These are phyloP conservation scores for Botia kubotai DNA, from an alignment of 2,797 vertebrate genomes.

Conservation along the genomic window DNA sequence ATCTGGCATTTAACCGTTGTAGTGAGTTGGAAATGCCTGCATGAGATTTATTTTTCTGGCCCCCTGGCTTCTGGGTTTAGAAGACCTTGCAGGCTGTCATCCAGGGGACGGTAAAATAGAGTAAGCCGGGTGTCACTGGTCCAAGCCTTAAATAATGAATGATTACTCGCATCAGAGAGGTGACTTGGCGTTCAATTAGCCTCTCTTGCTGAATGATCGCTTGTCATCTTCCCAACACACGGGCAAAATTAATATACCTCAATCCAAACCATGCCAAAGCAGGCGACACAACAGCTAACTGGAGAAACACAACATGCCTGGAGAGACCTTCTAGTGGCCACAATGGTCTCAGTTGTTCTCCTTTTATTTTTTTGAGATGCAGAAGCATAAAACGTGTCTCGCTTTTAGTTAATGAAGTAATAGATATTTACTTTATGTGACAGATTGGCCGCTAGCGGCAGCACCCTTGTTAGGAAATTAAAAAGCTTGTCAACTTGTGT, in stretches of 20 bases:
- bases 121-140: conserved; percentile 70
- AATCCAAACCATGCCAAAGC: conserved; percentile 83
- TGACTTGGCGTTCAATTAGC: conserved; percentile 92
- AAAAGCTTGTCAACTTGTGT: conserved; percentile 88
- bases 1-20: not conserved
- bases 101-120: conserved; percentile 69
- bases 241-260: conserved; percentile 88
- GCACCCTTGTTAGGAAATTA: conserved; percentile 89
- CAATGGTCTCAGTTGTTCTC: not conserved
- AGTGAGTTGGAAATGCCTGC: conserved; percentile 54
- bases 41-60: conserved; percentile 69
- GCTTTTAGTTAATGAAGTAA: conserved; percentile 78
- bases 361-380: not conserved
- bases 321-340: conserved; percentile 2
- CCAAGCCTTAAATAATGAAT: conserved; percentile 84
- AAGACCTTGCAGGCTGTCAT: conserved; percentile 78
- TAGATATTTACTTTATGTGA: conserved; percentile 84
- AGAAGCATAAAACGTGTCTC: conserved; percentile 37
- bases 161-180: conserved; percentile 92
- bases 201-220: conserved; percentile 88
- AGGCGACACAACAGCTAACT: conserved; percentile 83
- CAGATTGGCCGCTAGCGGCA: conserved; percentile 89
- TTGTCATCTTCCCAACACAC: conserved; percentile 88
- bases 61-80: conserved; percentile 63
- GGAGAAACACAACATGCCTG: conserved; percentile 65